Percentiles rank a stretch among this genome's conserved stretches.
Conservation (phyloP, 30 jellyfish, hydroid and myxozoan genomes). For the Aurelia aurita region DNA sequence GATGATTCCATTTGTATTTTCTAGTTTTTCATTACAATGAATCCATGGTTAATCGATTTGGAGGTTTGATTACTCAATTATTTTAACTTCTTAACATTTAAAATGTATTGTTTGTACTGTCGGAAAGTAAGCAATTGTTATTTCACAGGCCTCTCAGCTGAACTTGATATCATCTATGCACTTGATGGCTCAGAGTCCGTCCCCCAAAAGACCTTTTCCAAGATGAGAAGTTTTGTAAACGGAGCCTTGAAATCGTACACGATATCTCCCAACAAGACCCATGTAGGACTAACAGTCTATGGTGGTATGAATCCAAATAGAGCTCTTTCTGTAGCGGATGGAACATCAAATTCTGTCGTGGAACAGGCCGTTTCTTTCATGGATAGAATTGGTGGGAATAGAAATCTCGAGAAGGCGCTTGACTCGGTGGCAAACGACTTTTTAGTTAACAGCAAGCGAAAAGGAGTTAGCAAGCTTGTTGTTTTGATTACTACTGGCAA, state of each 20-base stretch:
- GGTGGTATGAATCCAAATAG: conserved; percentile 28
- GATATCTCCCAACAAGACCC: conserved; percentile 52
- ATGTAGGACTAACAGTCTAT: conserved; percentile 42
- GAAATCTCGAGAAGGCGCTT: conserved; percentile 23
- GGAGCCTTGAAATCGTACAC: conserved; percentile 67
- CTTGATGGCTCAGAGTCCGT: conserved; percentile 80
- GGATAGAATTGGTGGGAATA: conserved; percentile 52
- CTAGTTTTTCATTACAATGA: too few relatives aligned
- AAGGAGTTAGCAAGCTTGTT: conserved; percentile 39
- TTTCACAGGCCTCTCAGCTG: conserved; percentile 44
- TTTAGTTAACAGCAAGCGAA: background rate
- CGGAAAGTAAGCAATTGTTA: too few relatives aligned
- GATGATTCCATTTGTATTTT: too few relatives aligned
- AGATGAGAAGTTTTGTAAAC: conserved; percentile 45
- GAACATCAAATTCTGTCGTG: conserved; percentile 14
- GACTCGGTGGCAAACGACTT: background rate
- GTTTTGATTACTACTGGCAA: conserved; percentile 62
- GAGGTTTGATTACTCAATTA: too few relatives aligned
- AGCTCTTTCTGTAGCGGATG: conserved; percentile 9
- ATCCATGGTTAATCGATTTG: too few relatives aligned
- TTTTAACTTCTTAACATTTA: too few relatives aligned
- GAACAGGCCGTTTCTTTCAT: conserved; percentile 29
- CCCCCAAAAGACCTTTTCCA: conserved; percentile 6
- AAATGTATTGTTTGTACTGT: too few relatives aligned
- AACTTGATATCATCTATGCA: conserved; percentile 83